Conservation (phyloP, 2,113 vertebrate genomes). For the Albula goreensis region DNA sequence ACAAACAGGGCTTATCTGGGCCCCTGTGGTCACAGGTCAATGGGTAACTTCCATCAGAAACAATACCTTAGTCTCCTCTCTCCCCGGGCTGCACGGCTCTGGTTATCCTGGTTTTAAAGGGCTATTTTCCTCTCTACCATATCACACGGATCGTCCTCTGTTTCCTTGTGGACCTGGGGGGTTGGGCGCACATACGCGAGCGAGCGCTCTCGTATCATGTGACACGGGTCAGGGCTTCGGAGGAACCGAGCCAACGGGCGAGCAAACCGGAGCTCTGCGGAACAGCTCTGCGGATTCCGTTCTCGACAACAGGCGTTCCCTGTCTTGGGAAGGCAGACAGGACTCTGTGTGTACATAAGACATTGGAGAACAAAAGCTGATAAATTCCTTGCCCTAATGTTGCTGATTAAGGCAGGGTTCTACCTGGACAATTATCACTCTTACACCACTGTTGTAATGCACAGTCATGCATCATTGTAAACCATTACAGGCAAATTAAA, state of each 20-base stretch:
- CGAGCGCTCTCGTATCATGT: neutral
- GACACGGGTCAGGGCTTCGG: neutral
- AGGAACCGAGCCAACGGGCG: too few species aligned
- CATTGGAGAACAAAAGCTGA: neutral
- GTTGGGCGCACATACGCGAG: neutral
- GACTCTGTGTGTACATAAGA: too few species aligned
- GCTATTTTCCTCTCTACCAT: neutral
- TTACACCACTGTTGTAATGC: neutral
- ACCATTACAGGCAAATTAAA: neutral
- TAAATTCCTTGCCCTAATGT: neutral
- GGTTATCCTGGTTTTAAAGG: neutral
- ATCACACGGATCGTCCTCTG: neutral
- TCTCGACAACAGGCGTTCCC: too few species aligned
- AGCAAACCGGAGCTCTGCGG: too few species aligned
- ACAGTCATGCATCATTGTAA: neutral
- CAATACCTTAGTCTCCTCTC: neutral
- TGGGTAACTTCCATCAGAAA: constrained; percentile 26
- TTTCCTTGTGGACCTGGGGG: neutral
- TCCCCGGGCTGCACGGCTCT: neutral
- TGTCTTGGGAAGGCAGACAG: too few species aligned
- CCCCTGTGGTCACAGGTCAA: constrained; percentile 17
- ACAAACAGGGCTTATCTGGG: constrained; percentile 24
- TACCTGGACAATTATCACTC: neutral
- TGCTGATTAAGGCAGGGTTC: neutral
- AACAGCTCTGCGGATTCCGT: too few species aligned